These are phyloP conservation scores for Pleuronectes platessa DNA, from an alignment of 2,113 vertebrate species.

Conservation along the genomic window DNA sequence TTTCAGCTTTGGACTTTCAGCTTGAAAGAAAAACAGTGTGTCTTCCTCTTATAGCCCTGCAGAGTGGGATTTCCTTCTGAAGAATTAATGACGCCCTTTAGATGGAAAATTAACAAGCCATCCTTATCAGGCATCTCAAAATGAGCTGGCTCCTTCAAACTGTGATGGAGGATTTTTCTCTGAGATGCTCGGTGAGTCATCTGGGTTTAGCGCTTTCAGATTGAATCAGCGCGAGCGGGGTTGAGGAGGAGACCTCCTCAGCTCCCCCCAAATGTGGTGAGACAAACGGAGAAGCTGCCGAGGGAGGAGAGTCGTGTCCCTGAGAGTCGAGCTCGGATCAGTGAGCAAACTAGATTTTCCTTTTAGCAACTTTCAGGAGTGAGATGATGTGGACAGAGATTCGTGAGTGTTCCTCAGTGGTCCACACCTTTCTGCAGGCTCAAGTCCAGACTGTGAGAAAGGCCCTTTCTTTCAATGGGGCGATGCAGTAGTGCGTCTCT, in stretches of 20 bases:
- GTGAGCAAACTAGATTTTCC: constrained; percentile 62
- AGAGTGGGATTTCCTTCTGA: constrained; percentile 55
- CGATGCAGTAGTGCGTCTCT: not conserved
- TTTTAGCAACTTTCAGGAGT: constrained; percentile 54
- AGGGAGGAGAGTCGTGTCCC: constrained; percentile 6
- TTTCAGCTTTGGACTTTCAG: not conserved
- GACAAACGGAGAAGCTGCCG: constrained; percentile 13
- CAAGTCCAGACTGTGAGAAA: constrained; percentile 1
- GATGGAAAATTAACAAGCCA: constrained; percentile 49
- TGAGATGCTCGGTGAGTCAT: constrained; percentile 65
- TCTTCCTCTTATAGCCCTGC: constrained; percentile 45
- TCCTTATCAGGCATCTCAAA: constrained; percentile 46
- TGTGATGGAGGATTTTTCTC: constrained; percentile 41
- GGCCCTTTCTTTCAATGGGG: constrained; percentile 9
- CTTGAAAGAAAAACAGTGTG: constrained; percentile 26
- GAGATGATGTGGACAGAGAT: constrained; percentile 23
- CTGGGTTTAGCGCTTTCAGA: constrained; percentile 25
- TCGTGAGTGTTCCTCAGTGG: constrained; percentile 21
- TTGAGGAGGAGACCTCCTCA: constrained; percentile 24
- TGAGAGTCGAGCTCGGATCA: constrained; percentile 44
- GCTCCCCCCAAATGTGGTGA: not conserved
- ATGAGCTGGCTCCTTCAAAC: constrained; percentile 38
- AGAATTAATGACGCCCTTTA: constrained; percentile 67
- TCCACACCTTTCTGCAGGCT: constrained; percentile 29
- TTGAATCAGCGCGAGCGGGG: not conserved